phyloP scores from a whole-genome alignment of 1,140 invertebrate species.

The Drosophila equinoxialis region DNA sequence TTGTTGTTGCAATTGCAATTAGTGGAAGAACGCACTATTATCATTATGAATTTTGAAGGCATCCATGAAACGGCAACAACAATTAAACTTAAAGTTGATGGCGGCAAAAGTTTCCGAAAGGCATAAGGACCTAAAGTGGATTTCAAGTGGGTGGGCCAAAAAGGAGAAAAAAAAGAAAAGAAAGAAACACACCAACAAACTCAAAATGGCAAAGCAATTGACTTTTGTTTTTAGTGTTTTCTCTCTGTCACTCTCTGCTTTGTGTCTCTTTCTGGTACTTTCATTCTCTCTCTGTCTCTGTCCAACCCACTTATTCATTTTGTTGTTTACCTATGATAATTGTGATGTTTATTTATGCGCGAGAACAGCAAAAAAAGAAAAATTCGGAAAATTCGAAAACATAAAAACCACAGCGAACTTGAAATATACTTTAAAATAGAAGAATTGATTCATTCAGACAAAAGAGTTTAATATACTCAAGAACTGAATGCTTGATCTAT shows the following conservation, averaged over 20 bases:
- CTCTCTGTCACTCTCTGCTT: constrained; percentile 40
- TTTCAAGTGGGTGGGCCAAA: neutral
- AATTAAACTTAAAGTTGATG: constrained; percentile 68
- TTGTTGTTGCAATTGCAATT: constrained; percentile 65
- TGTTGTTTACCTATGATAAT: constrained; percentile 78
- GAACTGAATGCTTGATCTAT: neutral
- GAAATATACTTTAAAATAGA: neutral
- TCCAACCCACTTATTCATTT: constrained; percentile 60
- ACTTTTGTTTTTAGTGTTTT: constrained; percentile 65
- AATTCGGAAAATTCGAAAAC: constrained; percentile 8
- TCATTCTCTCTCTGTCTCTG: neutral
- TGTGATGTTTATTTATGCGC: constrained; percentile 73
- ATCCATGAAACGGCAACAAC: constrained; percentile 68
- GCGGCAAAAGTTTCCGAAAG: constrained; percentile 27
- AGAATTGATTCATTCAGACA: no score
- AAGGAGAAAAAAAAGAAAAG: neutral
- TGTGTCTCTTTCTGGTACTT: constrained; percentile 13
- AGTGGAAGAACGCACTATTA: constrained; percentile 74
- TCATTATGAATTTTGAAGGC: constrained; percentile 76
- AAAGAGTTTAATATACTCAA: no score
- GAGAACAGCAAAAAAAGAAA: constrained; percentile 24
- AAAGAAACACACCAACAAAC: constrained; percentile 44
- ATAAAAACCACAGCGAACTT: neutral
- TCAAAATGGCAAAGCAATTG: constrained; percentile 60
- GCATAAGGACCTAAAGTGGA: neutral